Evolutionary conservation across 2,113 vertebrate species (phyloP), one percentile per base, ranked within the genome.

Genomic region (Aptenodytes patagonicus): DNA sequence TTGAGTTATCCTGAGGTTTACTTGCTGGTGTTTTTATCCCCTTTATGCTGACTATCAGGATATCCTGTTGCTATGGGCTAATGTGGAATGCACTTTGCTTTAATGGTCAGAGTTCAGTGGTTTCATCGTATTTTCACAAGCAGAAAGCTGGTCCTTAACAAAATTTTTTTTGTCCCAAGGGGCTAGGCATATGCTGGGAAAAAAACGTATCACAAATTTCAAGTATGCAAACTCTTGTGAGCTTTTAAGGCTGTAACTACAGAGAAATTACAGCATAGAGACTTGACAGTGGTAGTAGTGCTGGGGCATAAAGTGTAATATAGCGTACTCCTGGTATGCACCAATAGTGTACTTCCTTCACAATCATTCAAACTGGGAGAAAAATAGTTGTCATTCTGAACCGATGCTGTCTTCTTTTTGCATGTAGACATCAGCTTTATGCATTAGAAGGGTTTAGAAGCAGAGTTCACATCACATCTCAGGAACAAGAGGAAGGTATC

Each of bases 41-140:
- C 76, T 68, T 88, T 85, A 49, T 73, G 64, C 46, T 95, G 81
- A 40, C n/a, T 90, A 12, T 66, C 60, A 72, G 87, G 58, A 70
- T 90, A 70, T 95, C 61, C 40, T 66, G 49, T 87, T 95, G 84
- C 85, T 80, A n/a, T 78, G 87, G 22, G 19, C 12, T 95, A 71
- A 89, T 61, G 66, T 81, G 82, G 97, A 94, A 94, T 73, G 68
- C 7, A 18, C 25, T 83, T 54, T 64, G 51, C 76, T 78, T 78
- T 83, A 66, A 71, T 79, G 82, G 75, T 78, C 81, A 93, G 75
- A 90, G 75, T 94, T 97, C 93, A 93, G 87, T 25, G 68, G 70
- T 90, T 91, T 86, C 58, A 36, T 55, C 42, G 9, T 69, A 85
- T 96, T 97, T 97, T 91, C 72, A 57, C 71, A 96, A 89, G 84